Evolutionary conservation across 1,140 invertebrate genomes (phyloP).

Genomic region (Nomia melanderi): DNA sequence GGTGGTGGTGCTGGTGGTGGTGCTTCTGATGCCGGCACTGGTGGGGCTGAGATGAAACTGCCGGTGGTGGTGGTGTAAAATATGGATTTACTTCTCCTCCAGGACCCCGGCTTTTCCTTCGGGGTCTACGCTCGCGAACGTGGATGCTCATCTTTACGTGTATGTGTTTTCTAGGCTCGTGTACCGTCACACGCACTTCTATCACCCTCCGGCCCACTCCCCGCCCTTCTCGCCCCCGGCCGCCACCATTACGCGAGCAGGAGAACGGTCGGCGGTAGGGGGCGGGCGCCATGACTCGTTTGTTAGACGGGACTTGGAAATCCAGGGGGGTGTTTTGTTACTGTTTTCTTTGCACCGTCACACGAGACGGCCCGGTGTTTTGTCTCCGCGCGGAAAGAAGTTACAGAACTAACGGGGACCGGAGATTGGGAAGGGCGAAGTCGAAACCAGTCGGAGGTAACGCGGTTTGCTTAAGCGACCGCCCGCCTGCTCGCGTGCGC

Average conservation of each 20-base stretch:
- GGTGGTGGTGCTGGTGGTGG: slow-evolving; percentile 9
- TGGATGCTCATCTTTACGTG: slow-evolving; percentile 12
- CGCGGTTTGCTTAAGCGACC: slow-evolving; percentile 58
- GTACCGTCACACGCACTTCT: slow-evolving; percentile 73
- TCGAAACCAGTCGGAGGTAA: slow-evolving; percentile 47
- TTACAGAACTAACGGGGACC: slow-evolving; percentile 26
- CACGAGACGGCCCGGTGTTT: slow-evolving; percentile 60
- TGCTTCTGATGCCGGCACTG: slow-evolving; percentile 18
- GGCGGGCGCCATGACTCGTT: slow-evolving; percentile 74
- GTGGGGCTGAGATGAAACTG: slow-evolving; percentile 23
- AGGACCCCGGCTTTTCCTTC: slow-evolving; percentile 74
- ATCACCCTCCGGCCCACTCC: slow-evolving; percentile 22
- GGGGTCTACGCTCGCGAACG: slow-evolving; percentile 68
- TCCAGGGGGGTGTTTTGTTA: slow-evolving; percentile 68
- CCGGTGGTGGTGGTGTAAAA: slow-evolving; percentile 77
- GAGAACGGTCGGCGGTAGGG: slow-evolving; percentile 38
- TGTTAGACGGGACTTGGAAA: slow-evolving; percentile 69
- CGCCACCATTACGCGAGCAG: slow-evolving; percentile 62
- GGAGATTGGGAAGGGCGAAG: slow-evolving; percentile 26
- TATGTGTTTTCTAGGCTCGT: slow-evolving; percentile 66
- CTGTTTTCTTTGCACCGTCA: slow-evolving; percentile 68
- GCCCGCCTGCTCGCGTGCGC: too few species aligned
- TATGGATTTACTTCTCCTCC: slow-evolving; percentile 80
- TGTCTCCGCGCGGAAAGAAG: slow-evolving; percentile 44
- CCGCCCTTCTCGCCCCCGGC: too few species aligned